Conservation (phyloP, 2,797 vertebrate species). For the Muscicapa striata region DNA sequence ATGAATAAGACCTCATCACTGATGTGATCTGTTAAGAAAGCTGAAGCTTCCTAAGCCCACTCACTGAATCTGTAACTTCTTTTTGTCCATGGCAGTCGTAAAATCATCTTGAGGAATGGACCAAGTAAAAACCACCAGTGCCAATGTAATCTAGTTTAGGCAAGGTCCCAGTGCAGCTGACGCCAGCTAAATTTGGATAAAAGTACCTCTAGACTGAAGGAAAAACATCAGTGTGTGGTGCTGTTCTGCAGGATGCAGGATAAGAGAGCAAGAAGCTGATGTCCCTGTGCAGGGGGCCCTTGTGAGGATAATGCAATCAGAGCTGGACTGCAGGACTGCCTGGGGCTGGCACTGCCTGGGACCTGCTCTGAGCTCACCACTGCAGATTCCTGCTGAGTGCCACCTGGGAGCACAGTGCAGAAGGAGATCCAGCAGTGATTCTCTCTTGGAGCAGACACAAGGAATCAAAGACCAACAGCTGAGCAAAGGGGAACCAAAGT, state of each 20-base stretch:
- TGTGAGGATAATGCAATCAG: neutral
- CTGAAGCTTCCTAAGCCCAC: neutral
- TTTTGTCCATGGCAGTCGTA: neutral
- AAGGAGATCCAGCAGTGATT: neutral
- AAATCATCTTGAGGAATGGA: neutral
- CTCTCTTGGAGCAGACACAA: neutral
- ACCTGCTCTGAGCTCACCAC: neutral
- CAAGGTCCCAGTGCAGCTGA: neutral
- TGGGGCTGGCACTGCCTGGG: neutral
- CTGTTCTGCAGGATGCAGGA: neutral
- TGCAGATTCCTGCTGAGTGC: neutral
- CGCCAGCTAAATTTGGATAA: neutral
- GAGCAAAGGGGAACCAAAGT: neutral
- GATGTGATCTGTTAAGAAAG: neutral
- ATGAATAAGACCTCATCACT: neutral
- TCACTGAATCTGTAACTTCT: neutral
- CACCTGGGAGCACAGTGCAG: neutral
- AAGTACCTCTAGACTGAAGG: neutral
- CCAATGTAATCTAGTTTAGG: neutral
- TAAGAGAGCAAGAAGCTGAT: neutral
- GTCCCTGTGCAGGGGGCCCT: neutral
- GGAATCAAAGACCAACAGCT: neutral
- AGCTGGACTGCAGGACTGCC: neutral
- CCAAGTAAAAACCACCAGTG: neutral
- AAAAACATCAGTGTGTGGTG: neutral